Evolutionary conservation across 2,797 vertebrate species (phyloP).

Genomic region (Kryptolebias ocellatus): DNA sequence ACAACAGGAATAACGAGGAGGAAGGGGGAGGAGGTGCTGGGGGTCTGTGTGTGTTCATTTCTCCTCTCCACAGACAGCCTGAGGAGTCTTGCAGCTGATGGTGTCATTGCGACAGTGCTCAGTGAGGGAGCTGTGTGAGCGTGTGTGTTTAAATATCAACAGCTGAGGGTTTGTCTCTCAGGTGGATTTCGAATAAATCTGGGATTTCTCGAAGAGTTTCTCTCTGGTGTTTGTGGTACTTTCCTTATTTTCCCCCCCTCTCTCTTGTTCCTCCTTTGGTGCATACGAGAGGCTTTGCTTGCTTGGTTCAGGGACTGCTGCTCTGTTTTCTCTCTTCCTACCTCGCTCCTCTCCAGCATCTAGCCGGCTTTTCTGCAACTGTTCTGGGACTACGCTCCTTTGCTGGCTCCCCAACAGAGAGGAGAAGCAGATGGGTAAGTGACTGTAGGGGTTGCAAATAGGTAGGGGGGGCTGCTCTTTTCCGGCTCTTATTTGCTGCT

Average conservation of each 20-base stretch:
- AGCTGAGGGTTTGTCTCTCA: slow-evolving; percentile 24
- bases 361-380: slow-evolving; percentile 34
- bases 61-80: slow-evolving; percentile 39
- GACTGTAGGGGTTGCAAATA: neutral
- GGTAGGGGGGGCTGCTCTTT: slow-evolving; percentile 20
- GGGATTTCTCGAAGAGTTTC: slow-evolving; percentile 48
- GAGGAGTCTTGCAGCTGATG: slow-evolving; percentile 32
- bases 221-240: slow-evolving; percentile 47
- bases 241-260: neutral
- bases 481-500: slow-evolving; percentile 31
- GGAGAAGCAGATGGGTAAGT: slow-evolving; percentile 57
- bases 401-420: slow-evolving; percentile 33
- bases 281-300: slow-evolving; percentile 37
- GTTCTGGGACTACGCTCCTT: slow-evolving; percentile 30
- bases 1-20: neutral
- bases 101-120: slow-evolving; percentile 57
- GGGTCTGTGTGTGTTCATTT: slow-evolving; percentile 22
- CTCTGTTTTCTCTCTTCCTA: slow-evolving; percentile 8
- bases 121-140: slow-evolving; percentile 17
- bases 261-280: slow-evolving; percentile 16
- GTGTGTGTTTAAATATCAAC: slow-evolving; percentile 15
- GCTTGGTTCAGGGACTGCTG: slow-evolving; percentile 22
- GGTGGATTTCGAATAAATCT: slow-evolving; percentile 52
- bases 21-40: slow-evolving; percentile 20
- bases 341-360: slow-evolving; percentile 15